phyloP scores from a whole-genome alignment of 2,888 invertebrate species.

The Lochmaea crataegi region DNA sequence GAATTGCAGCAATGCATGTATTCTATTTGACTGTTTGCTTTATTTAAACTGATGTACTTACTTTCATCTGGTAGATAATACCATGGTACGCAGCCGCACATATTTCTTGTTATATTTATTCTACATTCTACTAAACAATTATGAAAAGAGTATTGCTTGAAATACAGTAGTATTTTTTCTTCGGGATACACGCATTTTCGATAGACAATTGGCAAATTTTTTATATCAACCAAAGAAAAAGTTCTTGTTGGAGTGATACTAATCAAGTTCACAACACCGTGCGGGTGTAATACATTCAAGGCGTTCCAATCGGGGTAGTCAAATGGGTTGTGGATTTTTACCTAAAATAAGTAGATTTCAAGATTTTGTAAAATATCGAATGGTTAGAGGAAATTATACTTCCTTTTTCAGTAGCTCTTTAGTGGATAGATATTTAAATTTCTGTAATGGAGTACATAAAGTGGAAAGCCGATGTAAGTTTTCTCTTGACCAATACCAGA shows the following conservation, averaged over 20 bases:
- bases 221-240: slow-evolving; percentile 70
- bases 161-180: slow-evolving; percentile 66
- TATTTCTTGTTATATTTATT: slow-evolving; percentile 62
- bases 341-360: slow-evolving; percentile 58
- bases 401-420: no score
- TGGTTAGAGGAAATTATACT: no score
- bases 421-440: no score
- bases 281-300: slow-evolving; percentile 70
- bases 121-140: slow-evolving; percentile 75
- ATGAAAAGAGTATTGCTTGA: slow-evolving; percentile 70
- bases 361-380: no score
- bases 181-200: slow-evolving; percentile 72
- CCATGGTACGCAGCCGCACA: slow-evolving; percentile 73
- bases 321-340: slow-evolving; percentile 74
- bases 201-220: slow-evolving; percentile 64
- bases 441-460: no score
- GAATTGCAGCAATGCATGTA: no score
- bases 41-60: slow-evolving; percentile 40
- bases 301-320: slow-evolving; percentile 74
- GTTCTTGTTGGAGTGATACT: slow-evolving; percentile 74
- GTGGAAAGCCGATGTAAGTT: no score
- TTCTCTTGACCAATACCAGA: no score
- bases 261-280: slow-evolving; percentile 71
- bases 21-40: no score
- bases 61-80: slow-evolving; percentile 66